Conservation (phyloP, 2,888 invertebrate genomes). For the Oscheius sp. region DNA sequence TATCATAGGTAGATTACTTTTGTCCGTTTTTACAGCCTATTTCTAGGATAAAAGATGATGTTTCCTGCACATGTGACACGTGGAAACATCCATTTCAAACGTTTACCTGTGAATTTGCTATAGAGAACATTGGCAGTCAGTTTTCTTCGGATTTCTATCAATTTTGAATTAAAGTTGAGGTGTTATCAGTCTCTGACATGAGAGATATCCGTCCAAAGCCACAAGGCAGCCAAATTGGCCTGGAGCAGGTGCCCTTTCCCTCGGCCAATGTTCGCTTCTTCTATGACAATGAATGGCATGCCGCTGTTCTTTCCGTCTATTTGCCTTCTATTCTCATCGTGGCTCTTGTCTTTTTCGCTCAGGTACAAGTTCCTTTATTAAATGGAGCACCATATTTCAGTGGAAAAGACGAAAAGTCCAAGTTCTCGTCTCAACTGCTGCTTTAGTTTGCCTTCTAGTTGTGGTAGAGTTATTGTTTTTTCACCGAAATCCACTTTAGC, state of each 20-base stretch:
- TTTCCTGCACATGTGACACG: conserved; percentile 52
- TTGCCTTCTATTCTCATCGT: conserved; percentile 68
- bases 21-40: background rate
- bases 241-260: conserved; percentile 46
- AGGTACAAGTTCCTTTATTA: too few species aligned
- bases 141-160: background rate
- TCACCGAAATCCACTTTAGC: conserved; percentile 38
- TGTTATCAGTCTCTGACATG: conserved; percentile 51
- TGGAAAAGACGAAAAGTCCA: conserved; percentile 71
- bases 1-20: conserved; percentile 37
- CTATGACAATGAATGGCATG: conserved; percentile 61
- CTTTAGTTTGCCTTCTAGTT: conserved; percentile 62
- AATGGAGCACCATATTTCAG: conserved; percentile 24
- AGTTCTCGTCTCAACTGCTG: conserved; percentile 61
- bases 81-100: conserved; percentile 71
- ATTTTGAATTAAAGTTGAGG: conserved; percentile 49
- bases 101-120: conserved; percentile 54
- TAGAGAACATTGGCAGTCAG: conserved; percentile 59
- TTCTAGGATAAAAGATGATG: conserved; percentile 43
- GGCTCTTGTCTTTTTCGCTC: conserved; percentile 63
- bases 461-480: conserved; percentile 52
- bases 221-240: conserved; percentile 44
- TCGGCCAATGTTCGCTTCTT: conserved; percentile 49
- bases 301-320: conserved; percentile 61
- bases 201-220: conserved; percentile 55